These are phyloP conservation scores for Cosmopolites sordidus DNA, from an alignment of 2,888 invertebrate species.

Conservation along the genomic window DNA sequence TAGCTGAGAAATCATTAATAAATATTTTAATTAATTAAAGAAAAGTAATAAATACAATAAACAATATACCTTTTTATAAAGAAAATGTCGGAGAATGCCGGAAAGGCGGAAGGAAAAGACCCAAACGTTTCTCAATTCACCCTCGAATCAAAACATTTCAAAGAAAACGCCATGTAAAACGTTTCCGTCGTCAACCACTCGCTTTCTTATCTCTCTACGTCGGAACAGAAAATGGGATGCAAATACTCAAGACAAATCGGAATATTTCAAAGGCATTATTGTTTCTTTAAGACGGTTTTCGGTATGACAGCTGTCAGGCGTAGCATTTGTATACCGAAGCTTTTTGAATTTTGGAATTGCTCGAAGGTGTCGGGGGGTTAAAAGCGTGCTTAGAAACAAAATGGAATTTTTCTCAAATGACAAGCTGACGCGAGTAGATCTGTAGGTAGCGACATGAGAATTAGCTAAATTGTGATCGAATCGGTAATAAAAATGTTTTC, in stretches of 20 bases:
- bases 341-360: neutral
- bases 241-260: conserved; percentile 11
- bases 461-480: too few relatives aligned
- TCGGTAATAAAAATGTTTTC: too few relatives aligned
- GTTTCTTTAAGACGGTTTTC: conserved; percentile 12
- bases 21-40: too few relatives aligned
- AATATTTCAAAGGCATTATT: conserved; percentile 13
- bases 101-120: neutral
- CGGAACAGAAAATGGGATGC: conserved; percentile 6
- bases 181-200: neutral
- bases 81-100: too few relatives aligned
- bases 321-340: conserved; percentile 9
- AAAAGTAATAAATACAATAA: too few relatives aligned
- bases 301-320: conserved; percentile 11
- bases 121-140: neutral
- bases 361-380: neutral
- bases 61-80: too few relatives aligned
- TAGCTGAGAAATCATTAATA: too few relatives aligned
- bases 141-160: neutral
- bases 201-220: neutral
- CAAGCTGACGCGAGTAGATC: neutral
- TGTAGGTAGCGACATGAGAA: neutral
- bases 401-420: neutral
- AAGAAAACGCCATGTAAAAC: neutral
- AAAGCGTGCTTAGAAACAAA: neutral